Base-by-base conservation (phyloP, 23 tunicate genomes). In the Phallusia fumigata region DNA sequence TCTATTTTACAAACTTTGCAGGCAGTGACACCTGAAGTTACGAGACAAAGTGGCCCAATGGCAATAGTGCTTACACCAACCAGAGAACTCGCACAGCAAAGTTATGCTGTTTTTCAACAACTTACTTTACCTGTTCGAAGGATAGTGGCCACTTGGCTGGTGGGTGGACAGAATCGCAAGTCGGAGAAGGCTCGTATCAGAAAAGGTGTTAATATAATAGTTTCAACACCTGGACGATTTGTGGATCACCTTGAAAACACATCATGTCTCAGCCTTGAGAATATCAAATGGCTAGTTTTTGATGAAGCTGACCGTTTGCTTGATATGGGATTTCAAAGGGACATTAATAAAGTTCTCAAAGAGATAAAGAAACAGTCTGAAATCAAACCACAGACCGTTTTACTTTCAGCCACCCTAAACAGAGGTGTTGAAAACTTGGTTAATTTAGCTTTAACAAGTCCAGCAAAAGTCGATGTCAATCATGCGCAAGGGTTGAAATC, bases 231-330 rank as follows among this genome's bases (percentile, higher is more conserved):
- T 0, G 99, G 99, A 52, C 74, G 99, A 34, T 77, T 97, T 65
- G 45, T 88, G 24, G 99, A 97, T 76, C 99, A 97, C 58, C 49
- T 97, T 16, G 91, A 97, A 52, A 92, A 96, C 35, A 97, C 99
- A 16, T 40, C 74, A 12, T 84, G 88, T 35, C 58, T 97, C 40
- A 36, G 65, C 13, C 69, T 97, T 34, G 77, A 75, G 75, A 79
- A 85, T 32, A 64, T 97, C 19, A 73, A 83, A 35, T 88, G 88
- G 89, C 30, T 97, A 58, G 83, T 97, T 16, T 88, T 97, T 76
- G 99, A 97, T 65, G 99, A 97, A 88, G 99, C 99, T 52, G 99
- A 97, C 79, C 84, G 99, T 65, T 74, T 97, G 77, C 77, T 97
- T 58, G 99, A 97, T 81, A 92, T 92, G 97, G 97, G 97, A 1